phyloP scores from a whole-genome alignment of 2,888 invertebrate genomes.

The Gastracanthus pulcherrimus region DNA sequence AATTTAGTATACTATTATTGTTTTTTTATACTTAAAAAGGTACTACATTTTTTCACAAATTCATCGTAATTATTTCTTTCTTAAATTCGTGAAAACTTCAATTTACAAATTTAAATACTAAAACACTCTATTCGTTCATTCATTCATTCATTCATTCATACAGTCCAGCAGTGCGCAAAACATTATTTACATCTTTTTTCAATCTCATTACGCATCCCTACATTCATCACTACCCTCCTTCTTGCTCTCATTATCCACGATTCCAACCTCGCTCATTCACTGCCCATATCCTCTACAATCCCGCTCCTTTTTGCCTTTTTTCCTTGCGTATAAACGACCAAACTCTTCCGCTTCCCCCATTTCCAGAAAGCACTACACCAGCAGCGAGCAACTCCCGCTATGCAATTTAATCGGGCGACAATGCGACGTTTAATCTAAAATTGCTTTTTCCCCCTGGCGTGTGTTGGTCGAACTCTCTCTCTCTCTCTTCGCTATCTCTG shows the following conservation, averaged over 20 bases:
- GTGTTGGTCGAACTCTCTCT: background rate
- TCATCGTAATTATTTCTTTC: too few relatives aligned
- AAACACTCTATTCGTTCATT: too few relatives aligned
- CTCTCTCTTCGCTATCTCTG: too few relatives aligned
- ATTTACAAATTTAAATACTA: too few relatives aligned
- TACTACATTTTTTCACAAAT: too few relatives aligned
- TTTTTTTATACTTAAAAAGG: too few relatives aligned
- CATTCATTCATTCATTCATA: background rate
- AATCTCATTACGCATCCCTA: background rate
- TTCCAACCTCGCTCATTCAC: too few relatives aligned
- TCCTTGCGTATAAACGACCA: background rate
- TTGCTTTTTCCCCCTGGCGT: constrained; percentile 54
- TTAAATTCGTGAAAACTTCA: too few relatives aligned
- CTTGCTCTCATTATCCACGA: background rate
- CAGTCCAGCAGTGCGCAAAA: too few relatives aligned
- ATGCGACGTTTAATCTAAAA: constrained; percentile 65
- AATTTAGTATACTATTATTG: too few relatives aligned
- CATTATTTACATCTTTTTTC: too few relatives aligned
- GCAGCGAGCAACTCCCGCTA: background rate
- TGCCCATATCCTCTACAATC: background rate
- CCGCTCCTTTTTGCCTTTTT: background rate
- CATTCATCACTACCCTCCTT: background rate
- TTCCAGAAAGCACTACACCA: background rate
- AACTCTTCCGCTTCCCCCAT: background rate
- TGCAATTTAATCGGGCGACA: constrained; percentile 66